Base-by-base conservation (phyloP, 2,888 invertebrate species). In the Tetragonula carbonaria region DNA sequence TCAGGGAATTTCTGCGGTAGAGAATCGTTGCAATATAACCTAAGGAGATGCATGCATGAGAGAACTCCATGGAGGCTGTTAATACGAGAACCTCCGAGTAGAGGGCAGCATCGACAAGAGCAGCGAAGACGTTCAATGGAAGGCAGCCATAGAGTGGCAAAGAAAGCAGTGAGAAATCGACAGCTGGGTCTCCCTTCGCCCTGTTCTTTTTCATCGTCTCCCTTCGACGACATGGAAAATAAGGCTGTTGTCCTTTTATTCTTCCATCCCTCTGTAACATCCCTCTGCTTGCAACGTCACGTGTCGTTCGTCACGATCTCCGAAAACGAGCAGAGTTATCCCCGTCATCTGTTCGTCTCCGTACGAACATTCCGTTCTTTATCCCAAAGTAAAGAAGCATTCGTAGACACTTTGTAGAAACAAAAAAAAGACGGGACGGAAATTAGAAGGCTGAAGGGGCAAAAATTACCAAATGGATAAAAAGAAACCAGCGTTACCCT, bases 81-180 rank as follows among this genome's bases (percentile, higher is more conserved):
- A 33, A 55, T 75, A 23, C 74, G 13, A 14, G 11, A 11, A 8
- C 70, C 67, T 72, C 74, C 78, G 85, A 72, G 78, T 75, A 89
- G 92, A 84, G 88, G 82, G 92, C 92, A 92, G 92, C 92, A 92
- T 86, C 86, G 76, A 90, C 88, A 91, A 78, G 92, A 88, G 84
- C 65, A 16, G 16, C 51, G 71, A 74, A 65, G 74, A 66, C 74
- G 65, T 51, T 71, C 67, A 66, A 70, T 59, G 45, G 70, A 77
- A 65, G 28, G 53, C 33, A 73, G 68, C n/a, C 33, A 18, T 8
- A 45, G 57, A 51, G 23, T 5, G 23, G 63, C 68, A 74, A 79
- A 82, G 73, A 67, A 67, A 76, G 38, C 81, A 75, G 76, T 82
- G 90, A 76, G 88, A 89, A 90, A n/a, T 28, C 55, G 82, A 82